Conservation (phyloP, 2,888 invertebrate species). For the Eupithecia tripunctaria region DNA sequence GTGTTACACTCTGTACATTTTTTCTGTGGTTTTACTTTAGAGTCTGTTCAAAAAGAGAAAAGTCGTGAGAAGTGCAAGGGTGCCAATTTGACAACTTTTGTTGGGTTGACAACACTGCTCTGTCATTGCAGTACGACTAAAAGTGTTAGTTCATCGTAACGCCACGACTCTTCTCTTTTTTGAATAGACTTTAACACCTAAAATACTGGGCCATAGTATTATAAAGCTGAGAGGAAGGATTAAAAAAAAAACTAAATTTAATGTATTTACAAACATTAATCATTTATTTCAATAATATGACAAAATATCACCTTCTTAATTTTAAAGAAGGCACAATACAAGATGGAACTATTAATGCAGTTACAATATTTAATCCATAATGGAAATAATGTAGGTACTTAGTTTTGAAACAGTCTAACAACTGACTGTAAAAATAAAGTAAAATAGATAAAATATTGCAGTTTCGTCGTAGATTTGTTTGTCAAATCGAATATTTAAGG, state of each 20-base stretch:
- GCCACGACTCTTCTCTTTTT: too few species aligned
- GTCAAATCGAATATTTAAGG: background rate
- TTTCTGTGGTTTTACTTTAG: too few species aligned
- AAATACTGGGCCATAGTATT: background rate
- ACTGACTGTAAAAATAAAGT: background rate
- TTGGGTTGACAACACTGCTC: too few species aligned
- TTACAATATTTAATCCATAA: background rate
- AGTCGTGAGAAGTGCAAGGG: too few species aligned
- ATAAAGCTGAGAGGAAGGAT: background rate
- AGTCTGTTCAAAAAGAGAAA: too few species aligned
- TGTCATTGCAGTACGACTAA: too few species aligned
- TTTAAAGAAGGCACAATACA: slow-evolving; percentile 72
- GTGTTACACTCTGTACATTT: too few species aligned
- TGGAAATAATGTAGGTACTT: background rate
- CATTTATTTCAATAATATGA: slow-evolving; percentile 72
- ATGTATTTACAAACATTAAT: slow-evolving; percentile 83
- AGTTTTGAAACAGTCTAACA: background rate
- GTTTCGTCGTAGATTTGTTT: background rate
- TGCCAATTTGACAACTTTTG: too few species aligned
- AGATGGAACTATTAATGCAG: slow-evolving; percentile 14
- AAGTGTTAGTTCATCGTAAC: too few species aligned
- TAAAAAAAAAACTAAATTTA: slow-evolving; percentile 31
- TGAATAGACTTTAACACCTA: too few species aligned
- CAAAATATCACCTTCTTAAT: slow-evolving; percentile 77
- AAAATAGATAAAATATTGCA: background rate